phyloP scores from a whole-genome alignment of 2,797 vertebrate species.

The Hydrophis major region DNA sequence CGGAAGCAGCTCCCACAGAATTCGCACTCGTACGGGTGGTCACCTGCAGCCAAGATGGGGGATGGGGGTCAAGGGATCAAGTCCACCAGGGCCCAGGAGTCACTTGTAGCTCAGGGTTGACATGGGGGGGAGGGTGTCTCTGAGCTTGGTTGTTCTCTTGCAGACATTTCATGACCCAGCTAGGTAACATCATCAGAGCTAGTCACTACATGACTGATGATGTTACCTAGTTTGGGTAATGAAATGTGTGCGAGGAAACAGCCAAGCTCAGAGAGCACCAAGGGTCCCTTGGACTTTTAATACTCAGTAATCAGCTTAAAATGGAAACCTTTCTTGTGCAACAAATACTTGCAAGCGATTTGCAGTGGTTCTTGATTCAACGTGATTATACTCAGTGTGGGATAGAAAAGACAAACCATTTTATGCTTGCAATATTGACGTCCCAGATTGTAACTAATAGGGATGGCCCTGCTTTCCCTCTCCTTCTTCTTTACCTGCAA shows the following conservation, averaged over 20 bases:
- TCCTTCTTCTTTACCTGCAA: background rate
- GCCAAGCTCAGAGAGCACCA: background rate
- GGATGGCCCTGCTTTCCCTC: background rate
- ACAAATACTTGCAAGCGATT: background rate
- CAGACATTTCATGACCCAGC: too few species aligned
- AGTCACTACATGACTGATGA: too few species aligned
- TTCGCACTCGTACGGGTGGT: slow-evolving; percentile 98
- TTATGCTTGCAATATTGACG: background rate
- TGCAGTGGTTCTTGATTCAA: background rate
- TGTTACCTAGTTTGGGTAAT: background rate
- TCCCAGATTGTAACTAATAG: background rate
- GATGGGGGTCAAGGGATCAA: background rate
- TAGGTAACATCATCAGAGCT: too few species aligned
- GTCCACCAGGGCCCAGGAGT: background rate
- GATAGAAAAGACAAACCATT: background rate
- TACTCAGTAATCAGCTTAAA: background rate
- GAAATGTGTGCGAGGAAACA: background rate
- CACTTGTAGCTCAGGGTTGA: too few species aligned
- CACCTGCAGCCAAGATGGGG: slow-evolving; percentile 70
- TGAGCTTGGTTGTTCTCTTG: too few species aligned
- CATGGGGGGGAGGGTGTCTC: too few species aligned
- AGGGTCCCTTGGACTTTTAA: background rate
- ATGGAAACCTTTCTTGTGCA: background rate
- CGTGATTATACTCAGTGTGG: background rate
- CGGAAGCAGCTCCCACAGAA: slow-evolving; percentile 99